Conservation (phyloP, 2,797 vertebrate species). For the Carcharodon carcharias region DNA sequence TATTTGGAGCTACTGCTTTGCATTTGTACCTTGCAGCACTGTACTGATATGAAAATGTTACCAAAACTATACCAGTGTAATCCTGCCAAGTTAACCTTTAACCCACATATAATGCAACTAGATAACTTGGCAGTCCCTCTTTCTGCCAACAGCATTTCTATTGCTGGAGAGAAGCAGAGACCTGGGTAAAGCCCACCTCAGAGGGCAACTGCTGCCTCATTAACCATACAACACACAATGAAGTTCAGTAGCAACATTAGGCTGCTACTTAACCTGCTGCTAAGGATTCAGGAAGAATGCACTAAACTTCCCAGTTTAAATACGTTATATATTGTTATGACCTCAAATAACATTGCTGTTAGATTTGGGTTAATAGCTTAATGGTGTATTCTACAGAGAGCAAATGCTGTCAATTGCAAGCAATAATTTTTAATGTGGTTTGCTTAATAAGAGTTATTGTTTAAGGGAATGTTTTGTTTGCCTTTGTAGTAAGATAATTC, state of each 20-base stretch:
- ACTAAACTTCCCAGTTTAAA: neutral
- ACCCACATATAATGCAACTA: neutral
- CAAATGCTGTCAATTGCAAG: neutral
- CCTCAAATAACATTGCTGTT: neutral
- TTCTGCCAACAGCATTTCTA: neutral
- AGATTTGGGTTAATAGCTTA: neutral
- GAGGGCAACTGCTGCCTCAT: neutral
- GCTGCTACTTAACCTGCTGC: neutral
- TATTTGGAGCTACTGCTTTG: neutral
- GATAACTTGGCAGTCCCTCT: neutral
- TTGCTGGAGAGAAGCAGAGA: neutral
- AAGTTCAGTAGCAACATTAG: neutral
- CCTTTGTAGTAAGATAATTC: neutral
- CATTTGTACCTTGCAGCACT: neutral
- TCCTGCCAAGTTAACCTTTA: neutral
- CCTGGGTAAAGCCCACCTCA: neutral
- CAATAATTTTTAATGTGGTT: neutral
- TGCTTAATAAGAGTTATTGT: neutral
- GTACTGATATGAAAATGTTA: neutral
- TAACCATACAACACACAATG: neutral
- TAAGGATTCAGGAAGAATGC: neutral
- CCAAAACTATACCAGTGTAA: neutral
- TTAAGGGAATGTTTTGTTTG: neutral
- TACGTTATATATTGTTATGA: neutral
- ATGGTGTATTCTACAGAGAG: neutral